A percentile compares a stretch with the other conserved stretches of the same genome.
Evolutionary conservation across 2,888 invertebrate species (phyloP).

Genomic region (Matsumyia berberina): DNA sequence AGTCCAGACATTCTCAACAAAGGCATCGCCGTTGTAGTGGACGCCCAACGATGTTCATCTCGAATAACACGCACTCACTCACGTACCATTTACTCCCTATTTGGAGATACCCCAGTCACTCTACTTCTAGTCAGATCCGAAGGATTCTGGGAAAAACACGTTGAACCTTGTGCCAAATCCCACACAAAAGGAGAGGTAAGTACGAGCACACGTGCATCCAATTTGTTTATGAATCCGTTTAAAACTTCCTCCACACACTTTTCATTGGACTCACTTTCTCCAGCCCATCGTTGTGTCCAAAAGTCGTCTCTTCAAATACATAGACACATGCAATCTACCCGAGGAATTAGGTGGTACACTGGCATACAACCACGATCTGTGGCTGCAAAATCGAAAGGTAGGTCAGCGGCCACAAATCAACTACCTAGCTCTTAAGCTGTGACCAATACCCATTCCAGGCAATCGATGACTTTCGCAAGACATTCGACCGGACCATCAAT

Average conservation of each 20-base stretch:
- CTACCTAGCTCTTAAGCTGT: background rate
- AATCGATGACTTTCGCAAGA: conserved; percentile 88
- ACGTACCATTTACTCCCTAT: conserved; percentile 85
- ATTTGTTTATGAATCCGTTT: conserved; percentile 26
- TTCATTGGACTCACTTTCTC: conserved; percentile 43
- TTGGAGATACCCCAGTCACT: conserved; percentile 85
- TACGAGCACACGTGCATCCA: background rate
- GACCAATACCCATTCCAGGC: conserved; percentile 84
- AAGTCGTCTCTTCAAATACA: conserved; percentile 88
- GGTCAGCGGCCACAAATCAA: conserved; percentile 79
- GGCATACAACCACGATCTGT: conserved; percentile 89
- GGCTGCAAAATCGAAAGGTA: conserved; percentile 91
- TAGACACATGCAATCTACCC: conserved; percentile 89
- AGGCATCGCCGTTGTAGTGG: conserved; percentile 87
- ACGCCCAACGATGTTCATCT: conserved; percentile 88
- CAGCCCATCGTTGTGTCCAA: conserved; percentile 90
- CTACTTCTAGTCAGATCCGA: conserved; percentile 89
- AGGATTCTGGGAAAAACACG: conserved; percentile 91
- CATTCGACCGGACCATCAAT: conserved; percentile 86
- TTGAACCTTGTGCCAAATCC: conserved; percentile 88
- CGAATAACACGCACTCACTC: conserved; percentile 87
- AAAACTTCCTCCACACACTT: background rate
- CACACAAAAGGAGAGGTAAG: conserved; percentile 86
- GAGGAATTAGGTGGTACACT: conserved; percentile 90
- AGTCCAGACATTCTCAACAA: conserved; percentile 81